Evolutionary conservation across 2,888 invertebrate species (phyloP).

Genomic region (Aquatica leii): DNA sequence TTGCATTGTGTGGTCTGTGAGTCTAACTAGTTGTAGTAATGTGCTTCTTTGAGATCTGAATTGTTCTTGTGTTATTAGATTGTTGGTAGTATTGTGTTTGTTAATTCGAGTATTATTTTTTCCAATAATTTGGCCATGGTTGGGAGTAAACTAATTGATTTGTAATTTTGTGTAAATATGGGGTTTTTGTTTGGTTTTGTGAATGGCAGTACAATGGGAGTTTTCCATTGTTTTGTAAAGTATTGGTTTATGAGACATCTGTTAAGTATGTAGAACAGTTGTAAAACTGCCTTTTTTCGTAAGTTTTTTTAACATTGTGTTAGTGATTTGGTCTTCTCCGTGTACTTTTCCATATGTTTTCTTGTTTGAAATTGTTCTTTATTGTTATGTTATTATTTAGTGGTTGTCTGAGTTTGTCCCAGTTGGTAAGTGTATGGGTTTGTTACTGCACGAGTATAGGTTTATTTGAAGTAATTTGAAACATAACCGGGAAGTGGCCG

Average conservation of each 20-base stretch:
- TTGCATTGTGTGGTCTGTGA: conserved; percentile 43
- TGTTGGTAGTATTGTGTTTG: conserved; percentile 18
- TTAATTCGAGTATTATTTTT: conserved; percentile 30
- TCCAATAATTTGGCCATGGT: conserved; percentile 35
- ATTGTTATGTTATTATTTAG: no score
- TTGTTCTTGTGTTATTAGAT: conserved; percentile 38
- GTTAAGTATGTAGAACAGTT: conserved; percentile 2
- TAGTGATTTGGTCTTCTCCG: neutral
- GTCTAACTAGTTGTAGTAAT: conserved; percentile 45
- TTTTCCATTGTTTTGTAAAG: conserved; percentile 1
- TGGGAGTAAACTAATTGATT: conserved; percentile 38
- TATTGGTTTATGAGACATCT: neutral
- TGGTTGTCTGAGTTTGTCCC: no score
- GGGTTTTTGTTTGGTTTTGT: conserved; percentile 36
- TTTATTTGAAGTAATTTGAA: no score
- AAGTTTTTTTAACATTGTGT: conserved; percentile 1
- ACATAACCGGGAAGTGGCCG: no score
- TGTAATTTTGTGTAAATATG: conserved; percentile 23
- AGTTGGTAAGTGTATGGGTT: no score
- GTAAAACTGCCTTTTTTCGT: neutral
- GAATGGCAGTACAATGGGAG: neutral
- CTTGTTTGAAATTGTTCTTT: no score
- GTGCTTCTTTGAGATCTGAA: conserved; percentile 47
- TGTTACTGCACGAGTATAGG: no score
- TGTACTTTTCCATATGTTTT: neutral